phyloP scores from a whole-genome alignment of 2,888 invertebrate species.

The Agrotis ipsilon region DNA sequence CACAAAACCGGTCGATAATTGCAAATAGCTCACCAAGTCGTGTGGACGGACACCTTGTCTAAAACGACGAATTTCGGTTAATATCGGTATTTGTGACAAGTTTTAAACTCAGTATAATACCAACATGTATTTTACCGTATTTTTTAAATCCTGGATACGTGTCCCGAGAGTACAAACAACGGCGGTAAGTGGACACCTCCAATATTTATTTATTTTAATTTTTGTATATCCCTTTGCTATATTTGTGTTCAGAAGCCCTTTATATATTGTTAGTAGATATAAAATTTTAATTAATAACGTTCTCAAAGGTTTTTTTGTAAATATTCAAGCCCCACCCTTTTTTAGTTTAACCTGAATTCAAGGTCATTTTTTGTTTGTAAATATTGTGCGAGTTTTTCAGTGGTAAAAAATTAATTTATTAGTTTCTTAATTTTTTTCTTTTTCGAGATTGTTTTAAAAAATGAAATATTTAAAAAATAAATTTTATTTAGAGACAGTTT shows the following conservation, averaged over 20 bases:
- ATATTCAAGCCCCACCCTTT: too few species aligned
- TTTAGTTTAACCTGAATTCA: too few species aligned
- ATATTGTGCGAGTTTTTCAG: too few species aligned
- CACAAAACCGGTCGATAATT: constrained; percentile 26
- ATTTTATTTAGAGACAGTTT: too few species aligned
- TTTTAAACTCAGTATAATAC: constrained; percentile 3
- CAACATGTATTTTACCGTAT: too few species aligned
- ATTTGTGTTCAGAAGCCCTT: background rate
- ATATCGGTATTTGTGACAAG: background rate
- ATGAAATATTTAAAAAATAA: too few species aligned
- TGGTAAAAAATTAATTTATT: too few species aligned
- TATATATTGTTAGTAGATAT: background rate
- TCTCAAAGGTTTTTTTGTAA: background rate
- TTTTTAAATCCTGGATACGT: too few species aligned
- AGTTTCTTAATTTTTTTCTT: too few species aligned
- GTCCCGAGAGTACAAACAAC: too few species aligned
- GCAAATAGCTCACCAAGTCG: constrained; percentile 22
- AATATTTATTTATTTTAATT: background rate
- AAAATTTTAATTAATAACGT: background rate
- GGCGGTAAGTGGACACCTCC: background rate
- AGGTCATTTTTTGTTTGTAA: too few species aligned
- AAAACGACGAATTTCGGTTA: background rate
- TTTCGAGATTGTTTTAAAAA: too few species aligned
- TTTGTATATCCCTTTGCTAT: background rate
- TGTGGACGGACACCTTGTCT: constrained; percentile 14